phyloP scores from a whole-genome alignment of 2,113 vertebrate species.

The Anhinga rufa region DNA sequence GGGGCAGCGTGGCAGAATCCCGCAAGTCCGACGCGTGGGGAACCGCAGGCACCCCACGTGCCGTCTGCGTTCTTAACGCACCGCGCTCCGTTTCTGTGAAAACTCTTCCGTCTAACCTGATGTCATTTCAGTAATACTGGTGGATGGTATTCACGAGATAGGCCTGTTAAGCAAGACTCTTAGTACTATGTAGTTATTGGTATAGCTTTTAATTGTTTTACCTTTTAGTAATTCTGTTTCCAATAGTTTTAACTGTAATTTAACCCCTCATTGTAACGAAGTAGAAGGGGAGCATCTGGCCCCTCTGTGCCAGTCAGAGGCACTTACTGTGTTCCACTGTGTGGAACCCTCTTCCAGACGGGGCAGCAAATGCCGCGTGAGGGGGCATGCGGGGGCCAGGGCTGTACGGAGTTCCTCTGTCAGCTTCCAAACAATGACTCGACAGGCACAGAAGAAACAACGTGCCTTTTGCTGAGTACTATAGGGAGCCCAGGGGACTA shows the following conservation, averaged over 20 bases:
- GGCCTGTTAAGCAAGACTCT: not conserved
- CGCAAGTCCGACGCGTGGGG: accelerated
- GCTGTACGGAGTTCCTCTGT: not conserved
- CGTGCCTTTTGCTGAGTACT: accelerated
- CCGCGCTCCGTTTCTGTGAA: not conserved
- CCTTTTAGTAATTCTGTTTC: not conserved
- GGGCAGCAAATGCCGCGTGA: not conserved
- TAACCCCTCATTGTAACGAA: not conserved
- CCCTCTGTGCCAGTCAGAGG: not conserved
- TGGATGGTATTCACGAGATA: not conserved
- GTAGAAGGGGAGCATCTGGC: not conserved
- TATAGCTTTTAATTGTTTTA: not conserved
- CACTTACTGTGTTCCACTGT: too few species aligned
- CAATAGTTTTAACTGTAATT: not conserved
- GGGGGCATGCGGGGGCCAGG: accelerated
- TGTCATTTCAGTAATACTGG: not conserved
- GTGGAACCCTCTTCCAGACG: not conserved
- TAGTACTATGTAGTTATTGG: not conserved
- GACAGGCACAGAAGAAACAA: not conserved
- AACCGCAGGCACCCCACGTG: not conserved
- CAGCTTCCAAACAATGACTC: not conserved
- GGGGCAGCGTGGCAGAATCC: not conserved
- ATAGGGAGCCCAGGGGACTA: not conserved
- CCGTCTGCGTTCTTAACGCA: not conserved
- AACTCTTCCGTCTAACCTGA: not conserved